Evolutionary conservation across 2,797 vertebrate genomes (phyloP).

Genomic region (Chloroceryle inda): DNA sequence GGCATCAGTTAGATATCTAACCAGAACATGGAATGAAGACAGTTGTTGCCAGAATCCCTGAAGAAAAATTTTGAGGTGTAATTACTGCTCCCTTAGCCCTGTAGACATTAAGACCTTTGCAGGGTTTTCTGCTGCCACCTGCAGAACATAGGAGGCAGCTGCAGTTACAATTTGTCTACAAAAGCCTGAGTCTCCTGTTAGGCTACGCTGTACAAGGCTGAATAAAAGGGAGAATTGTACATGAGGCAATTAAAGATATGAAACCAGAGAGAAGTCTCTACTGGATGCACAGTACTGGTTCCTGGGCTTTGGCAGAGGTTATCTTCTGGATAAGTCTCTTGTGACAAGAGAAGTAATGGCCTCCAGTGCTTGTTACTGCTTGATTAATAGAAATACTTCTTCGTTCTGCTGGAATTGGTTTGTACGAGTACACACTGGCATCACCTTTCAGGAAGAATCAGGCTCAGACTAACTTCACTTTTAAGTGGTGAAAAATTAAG

Average conservation of each 20-base stretch:
- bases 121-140: background rate
- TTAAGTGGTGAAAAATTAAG: background rate
- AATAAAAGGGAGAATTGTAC: background rate
- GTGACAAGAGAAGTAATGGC: background rate
- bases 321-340: background rate
- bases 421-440: fast-evolving
- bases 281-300: background rate
- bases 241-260: background rate
- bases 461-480: background rate
- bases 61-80: background rate
- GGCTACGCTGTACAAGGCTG: background rate
- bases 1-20: background rate
- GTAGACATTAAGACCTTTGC: background rate
- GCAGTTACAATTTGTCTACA: background rate
- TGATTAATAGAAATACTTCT: background rate
- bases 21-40: background rate
- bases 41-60: background rate
- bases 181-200: background rate
- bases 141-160: background rate
- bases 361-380: background rate
- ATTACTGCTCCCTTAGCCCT: background rate
- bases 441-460: background rate
- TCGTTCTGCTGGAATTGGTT: background rate
- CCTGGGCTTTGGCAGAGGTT: background rate
- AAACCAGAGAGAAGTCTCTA: background rate